phyloP scores from a whole-genome alignment of 2,888 invertebrate genomes.

The Phaedon cochleariae region DNA sequence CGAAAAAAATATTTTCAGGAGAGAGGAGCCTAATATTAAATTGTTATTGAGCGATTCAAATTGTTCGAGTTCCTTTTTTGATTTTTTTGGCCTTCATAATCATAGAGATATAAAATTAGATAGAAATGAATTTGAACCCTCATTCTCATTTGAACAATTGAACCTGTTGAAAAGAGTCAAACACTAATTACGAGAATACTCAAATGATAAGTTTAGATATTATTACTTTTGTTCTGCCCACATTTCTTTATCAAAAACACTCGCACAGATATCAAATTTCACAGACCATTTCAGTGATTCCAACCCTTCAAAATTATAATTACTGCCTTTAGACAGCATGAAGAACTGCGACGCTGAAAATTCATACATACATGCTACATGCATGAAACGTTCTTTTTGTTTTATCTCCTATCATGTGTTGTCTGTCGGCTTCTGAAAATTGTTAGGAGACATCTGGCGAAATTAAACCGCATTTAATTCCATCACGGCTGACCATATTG shows the following conservation, averaged over 20 bases:
- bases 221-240: no score
- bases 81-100: no score
- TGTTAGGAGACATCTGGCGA: background rate
- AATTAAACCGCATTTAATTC: background rate
- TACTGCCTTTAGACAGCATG: background rate
- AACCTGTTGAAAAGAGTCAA: no score
- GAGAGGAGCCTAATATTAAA: no score
- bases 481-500: slow-evolving; percentile 29
- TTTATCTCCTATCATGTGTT: background rate
- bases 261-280: background rate
- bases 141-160: no score
- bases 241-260: background rate
- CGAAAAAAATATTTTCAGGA: no score
- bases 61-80: no score
- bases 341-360: background rate
- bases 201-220: no score
- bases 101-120: no score
- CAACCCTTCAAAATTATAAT: background rate
- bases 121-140: no score
- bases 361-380: background rate
- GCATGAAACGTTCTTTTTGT: background rate
- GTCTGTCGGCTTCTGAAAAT: background rate
- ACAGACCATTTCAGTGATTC: background rate
- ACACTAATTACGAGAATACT: no score
- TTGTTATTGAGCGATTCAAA: no score